Evolutionary conservation across 2,888 invertebrate genomes (phyloP), one percentile per base, ranked within the genome.

Genomic region (Scaptomyza cyrtandrae): DNA sequence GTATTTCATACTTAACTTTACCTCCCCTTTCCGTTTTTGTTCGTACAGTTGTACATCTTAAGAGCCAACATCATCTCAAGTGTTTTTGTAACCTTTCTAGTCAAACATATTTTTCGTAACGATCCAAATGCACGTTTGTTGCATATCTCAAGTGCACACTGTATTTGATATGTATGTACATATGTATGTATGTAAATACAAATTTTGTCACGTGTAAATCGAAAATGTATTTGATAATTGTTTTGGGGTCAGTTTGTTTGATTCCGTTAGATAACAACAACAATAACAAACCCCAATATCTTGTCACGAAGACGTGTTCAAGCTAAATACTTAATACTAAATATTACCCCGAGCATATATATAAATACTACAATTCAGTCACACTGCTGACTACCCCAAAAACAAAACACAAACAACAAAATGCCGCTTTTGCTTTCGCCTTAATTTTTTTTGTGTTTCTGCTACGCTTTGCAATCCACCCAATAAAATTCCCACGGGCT

Each of bases 401-500:
- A 37, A 1, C 6, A n/a, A n/a, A 4, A 37, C 11, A n/a, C 6
- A 24, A 19, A 50, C 7, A 53, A 53, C 45, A 52, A 58, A 70
- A 59, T 45, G 52, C 37, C 33, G 59, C 58, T 53, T n/a, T 29
- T 31, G 31, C 10, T 29, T 31, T 43, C 60, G n/a, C n/a, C n/a
- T n/a, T n/a, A n/a, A n/a, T n/a, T n/a, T n/a, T n/a, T n/a, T n/a
- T n/a, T n/a, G n/a, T 71, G 63, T 71, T 67, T 39, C 43, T 60
- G 75, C 59, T 55, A 57, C 54, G 72, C 69, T 75, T 71, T 60
- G 60, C 39, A 61, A 55, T 24, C 63, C 67, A 63, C 45, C 52
- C 55, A 33, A 29, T 33, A 35, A 80, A 79, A 75, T 83, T 83
- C 82, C 85, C 82, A 83, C 82, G 74, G 85, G 78, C 76, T 83